Base-by-base conservation (phyloP, 2,797 vertebrate species). In the Crenichthys baileyi region DNA sequence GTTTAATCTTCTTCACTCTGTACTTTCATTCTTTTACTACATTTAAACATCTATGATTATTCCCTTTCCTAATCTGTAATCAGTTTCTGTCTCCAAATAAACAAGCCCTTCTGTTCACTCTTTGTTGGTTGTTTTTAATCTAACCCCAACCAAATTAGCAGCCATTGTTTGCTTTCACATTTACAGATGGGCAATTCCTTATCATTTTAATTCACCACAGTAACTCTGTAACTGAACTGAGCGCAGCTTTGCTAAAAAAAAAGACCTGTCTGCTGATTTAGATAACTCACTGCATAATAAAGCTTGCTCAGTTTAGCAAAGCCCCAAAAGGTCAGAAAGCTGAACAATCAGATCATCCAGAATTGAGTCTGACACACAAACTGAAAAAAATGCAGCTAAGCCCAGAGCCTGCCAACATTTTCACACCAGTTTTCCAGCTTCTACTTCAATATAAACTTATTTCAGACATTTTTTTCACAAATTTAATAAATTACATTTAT, bases 291-390 rank as follows among this genome's bases (percentile, higher is more conserved):
- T 71, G 46, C 51, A 58, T 88, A 79, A 85, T 77, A 50, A 78
- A 88, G 91, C 90, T 92, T 91, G 88, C 70, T 89, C 90, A 91
- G 90, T 87, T 89, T 87, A 83, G 81, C 68, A 73, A 87, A 76
- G 31, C 55, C 80, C 67, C 65, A 76, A 87, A 85, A 87, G 79
- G 79, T 81, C 84, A 80, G 77, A 85, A 87, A 89, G 83, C 89
- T 87, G 89, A 88, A 81, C 86, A 90, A 90, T 85, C 85, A 87
- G 58, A 87, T 61, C 0, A 3, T 53, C 70, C 67, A 55, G 75
- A 50, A 75, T 73, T n/a, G 61, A 75, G 81, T 83, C 53, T 80
- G 63, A 79, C 82, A 83, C 87, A 78, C 68, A 79, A 70, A 72
- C 48, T 26, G 61, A 36, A 48, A n/a, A n/a, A 70, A 78, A 41